phyloP scores from a whole-genome alignment of 2,113 vertebrate species.

The Raja brachyura region DNA sequence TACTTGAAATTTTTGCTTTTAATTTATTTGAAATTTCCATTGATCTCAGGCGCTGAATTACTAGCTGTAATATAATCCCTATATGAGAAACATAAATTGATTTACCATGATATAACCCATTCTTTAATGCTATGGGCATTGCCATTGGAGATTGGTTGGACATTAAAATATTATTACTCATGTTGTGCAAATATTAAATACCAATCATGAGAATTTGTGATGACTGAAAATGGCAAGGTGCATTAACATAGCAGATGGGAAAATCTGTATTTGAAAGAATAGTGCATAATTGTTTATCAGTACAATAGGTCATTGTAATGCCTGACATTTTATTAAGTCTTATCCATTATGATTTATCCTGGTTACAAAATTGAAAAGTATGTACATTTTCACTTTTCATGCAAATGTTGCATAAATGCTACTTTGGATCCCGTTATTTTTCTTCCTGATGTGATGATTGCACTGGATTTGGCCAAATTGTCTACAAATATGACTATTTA shows the following conservation, averaged over 20 bases:
- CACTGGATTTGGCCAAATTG: no score
- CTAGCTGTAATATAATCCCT: background rate
- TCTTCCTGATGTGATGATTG: no score
- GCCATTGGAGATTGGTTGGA: background rate
- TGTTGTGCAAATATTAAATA: background rate
- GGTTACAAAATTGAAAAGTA: background rate
- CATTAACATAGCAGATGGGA: background rate
- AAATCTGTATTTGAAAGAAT: background rate
- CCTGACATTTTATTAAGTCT: background rate
- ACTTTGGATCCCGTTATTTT: no score
- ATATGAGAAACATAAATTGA: background rate
- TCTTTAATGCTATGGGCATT: background rate
- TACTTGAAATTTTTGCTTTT: background rate
- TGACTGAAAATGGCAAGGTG: background rate
- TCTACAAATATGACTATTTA: no score
- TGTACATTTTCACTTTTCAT: background rate
- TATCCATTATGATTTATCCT: background rate
- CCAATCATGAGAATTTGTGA: background rate
- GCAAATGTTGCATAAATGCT: background rate
- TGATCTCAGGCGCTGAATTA: background rate
- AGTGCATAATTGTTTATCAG: background rate
- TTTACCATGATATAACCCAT: background rate
- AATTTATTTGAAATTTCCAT: background rate
- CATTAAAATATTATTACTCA: background rate
- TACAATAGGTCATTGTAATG: background rate